Conservation (phyloP, 2,888 invertebrate genomes). For the Leucophora obtusa region DNA sequence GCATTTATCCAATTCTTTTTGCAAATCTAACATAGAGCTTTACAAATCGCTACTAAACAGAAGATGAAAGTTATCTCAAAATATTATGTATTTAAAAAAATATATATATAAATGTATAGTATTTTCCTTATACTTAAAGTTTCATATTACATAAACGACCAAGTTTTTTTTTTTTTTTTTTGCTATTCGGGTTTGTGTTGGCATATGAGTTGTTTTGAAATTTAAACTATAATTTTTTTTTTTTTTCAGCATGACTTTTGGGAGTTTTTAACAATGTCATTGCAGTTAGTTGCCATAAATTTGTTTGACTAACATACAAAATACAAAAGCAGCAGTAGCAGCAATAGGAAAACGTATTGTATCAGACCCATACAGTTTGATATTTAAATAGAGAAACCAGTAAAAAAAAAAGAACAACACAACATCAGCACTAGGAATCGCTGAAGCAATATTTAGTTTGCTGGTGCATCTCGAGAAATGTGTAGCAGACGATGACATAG, state of each 20-base stretch:
- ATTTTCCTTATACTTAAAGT: conserved; percentile 3
- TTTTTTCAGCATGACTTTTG: conserved; percentile 59
- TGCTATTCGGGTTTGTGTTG: conserved; percentile 26
- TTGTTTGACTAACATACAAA: conserved; percentile 56
- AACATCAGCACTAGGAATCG: conserved; percentile 20
- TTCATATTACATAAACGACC: conserved; percentile 14
- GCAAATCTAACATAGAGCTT: conserved; percentile 46
- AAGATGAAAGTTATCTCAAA: conserved; percentile 46
- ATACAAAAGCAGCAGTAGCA: conserved; percentile 4
- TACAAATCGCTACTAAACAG: conserved; percentile 47
- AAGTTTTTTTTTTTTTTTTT: background rate
- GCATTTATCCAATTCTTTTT: conserved; percentile 48
- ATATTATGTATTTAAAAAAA: conserved; percentile 24
- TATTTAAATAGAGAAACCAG: conserved; percentile 34
- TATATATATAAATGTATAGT: background rate
- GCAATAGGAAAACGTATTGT: conserved; percentile 14
- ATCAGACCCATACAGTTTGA: conserved; percentile 50
- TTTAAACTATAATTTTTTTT: conserved; percentile 50
- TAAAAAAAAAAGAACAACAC: conserved; percentile 12
- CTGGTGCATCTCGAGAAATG: conserved; percentile 33
- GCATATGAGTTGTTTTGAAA: conserved; percentile 51
- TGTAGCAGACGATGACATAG: conserved; percentile 55
- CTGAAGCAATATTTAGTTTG: conserved; percentile 18
- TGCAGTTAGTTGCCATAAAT: conserved; percentile 64
- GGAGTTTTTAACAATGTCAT: conserved; percentile 64